Base-by-base conservation (phyloP, 2,113 vertebrate species). In the Nestor notabilis region DNA sequence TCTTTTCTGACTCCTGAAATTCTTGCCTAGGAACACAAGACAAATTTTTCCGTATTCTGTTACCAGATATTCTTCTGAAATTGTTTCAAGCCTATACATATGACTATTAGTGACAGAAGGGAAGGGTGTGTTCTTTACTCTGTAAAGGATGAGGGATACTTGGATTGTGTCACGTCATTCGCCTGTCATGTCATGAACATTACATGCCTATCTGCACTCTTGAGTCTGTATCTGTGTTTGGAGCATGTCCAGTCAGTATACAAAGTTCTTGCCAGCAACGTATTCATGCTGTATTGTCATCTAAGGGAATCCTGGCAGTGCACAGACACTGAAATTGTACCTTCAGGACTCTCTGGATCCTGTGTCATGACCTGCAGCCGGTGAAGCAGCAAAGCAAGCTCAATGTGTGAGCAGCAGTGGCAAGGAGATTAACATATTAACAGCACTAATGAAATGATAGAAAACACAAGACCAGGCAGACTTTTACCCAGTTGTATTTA, bases 251-350 rank as follows among this genome's bases (percentile, higher is more conserved):
- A 35, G 23, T 58, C 66, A 28, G 28, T 58, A 87, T 23, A 39
- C 7, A 2, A 70, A 83, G 61, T 39, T 69, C 53, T 41, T 46
- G 13, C 46, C 37, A 69, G 44, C 23, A 33, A 49, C 21, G 6
- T 52, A 4, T 8, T 80, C 21, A 8, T 2, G 3, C 27, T 68
- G 0, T 56, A 18, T 18, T 19, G 15, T 43, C 5, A 0, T 44
- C 41, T 31, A 20, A 79, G 41, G 49, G 35, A 74, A 47, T 56
- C 43, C 39, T 43, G 28, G 61, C 46, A 44, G 7, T 66, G 25
- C 23, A 33, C 13, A 70, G 29, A 23, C 39, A 43, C 70, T 82
- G 78, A 43, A 60, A 27, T 18, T 37, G 23, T 46, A 16, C n/a
- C 28, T 77, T 46, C 10, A 35, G 24, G 55, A 52, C 77, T 10